Base-by-base conservation (phyloP, 2,888 invertebrate genomes). In the Brassicogethes aeneus region DNA sequence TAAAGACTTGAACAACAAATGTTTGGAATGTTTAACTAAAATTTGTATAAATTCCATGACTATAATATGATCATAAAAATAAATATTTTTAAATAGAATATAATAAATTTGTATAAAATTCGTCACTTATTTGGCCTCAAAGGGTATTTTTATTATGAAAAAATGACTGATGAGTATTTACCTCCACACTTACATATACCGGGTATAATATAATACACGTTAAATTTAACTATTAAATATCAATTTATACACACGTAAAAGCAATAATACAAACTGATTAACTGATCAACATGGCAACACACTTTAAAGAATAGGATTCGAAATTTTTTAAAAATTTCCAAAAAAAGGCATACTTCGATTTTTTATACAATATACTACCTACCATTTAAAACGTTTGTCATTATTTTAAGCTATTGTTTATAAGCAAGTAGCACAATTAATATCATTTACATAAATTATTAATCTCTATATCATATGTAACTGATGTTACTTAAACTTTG, bases 81-180 rank as follows among this genome's bases (percentile, higher is more conserved):
- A 51, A 47, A 51, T 48, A 48, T 48, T 46, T 17, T 37, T 32
- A 41, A 17, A 34, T 44, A 34, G 42, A 47, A 47, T 44, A 44
- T 15, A 38, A 16, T 48, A 44, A 45, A 48, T 45, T 47, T 44
- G 48, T 45, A 44, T 33, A 50, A 50, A 48, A 50, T 50, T 49
- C 50, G 45, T 42, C 48, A 48, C 44, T 44, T 52, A 50, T 53
- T 54, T 56, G 54, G 56, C 56, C 56, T 53, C 55, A 44, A 51
- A 46, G 38, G 40, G 37, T 36, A 36, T 34, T 44, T 42, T 44
- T 42, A 44, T 36, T 40, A 40, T 43, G 42, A 47, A 47, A 5
- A 50, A 51, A 48, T 51, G 51, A 51, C 51, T 47, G 15, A 34
- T 53, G 55, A 55, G 55, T 55, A 55, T 53, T 52, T 44, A 44